Percentiles rank a stretch among this genome's conserved stretches.
Conservation (phyloP, 2,888 invertebrate species). For the Gymnoscelis rufifasciata region DNA sequence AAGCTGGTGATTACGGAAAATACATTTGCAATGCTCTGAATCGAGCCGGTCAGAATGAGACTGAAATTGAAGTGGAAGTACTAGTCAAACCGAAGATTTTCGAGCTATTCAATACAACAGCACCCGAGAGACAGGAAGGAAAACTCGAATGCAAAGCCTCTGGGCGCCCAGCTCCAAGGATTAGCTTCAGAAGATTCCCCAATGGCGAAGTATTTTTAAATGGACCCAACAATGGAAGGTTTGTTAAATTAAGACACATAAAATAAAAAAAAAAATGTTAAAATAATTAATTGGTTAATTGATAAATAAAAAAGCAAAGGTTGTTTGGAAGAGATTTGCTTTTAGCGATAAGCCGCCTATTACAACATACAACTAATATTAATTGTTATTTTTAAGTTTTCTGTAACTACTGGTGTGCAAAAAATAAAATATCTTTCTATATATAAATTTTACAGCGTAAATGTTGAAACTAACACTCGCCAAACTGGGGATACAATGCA, state of each 20-base stretch:
- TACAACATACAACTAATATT: too few relatives aligned
- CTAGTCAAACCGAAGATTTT: constrained; percentile 89
- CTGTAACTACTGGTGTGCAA: neutral
- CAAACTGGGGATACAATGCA: constrained; percentile 71
- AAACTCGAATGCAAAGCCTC: constrained; percentile 86
- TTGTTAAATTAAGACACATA: constrained; percentile 14
- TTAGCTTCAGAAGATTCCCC: constrained; percentile 89
- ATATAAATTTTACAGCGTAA: constrained; percentile 66
- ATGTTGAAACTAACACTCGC: constrained; percentile 76
- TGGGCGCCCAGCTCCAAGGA: constrained; percentile 88
- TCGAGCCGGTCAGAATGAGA: constrained; percentile 85
- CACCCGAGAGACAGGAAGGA: constrained; percentile 80
- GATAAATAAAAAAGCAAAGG: too few relatives aligned
- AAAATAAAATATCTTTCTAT: neutral
- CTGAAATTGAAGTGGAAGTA: constrained; percentile 83
- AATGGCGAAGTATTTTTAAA: constrained; percentile 80
- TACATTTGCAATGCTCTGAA: constrained; percentile 91
- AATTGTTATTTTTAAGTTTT: too few relatives aligned
- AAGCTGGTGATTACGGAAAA: constrained; percentile 87
- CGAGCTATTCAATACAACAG: constrained; percentile 86
- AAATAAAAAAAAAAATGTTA: neutral
- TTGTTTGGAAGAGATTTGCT: too few relatives aligned
- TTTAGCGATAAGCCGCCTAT: too few relatives aligned
- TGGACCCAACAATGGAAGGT: constrained; percentile 81
- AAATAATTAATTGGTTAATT: too few relatives aligned